Evolutionary conservation across 2,113 vertebrate genomes (phyloP), one percentile per base, ranked within the genome.

Genomic region (Antennarius striatus): DNA sequence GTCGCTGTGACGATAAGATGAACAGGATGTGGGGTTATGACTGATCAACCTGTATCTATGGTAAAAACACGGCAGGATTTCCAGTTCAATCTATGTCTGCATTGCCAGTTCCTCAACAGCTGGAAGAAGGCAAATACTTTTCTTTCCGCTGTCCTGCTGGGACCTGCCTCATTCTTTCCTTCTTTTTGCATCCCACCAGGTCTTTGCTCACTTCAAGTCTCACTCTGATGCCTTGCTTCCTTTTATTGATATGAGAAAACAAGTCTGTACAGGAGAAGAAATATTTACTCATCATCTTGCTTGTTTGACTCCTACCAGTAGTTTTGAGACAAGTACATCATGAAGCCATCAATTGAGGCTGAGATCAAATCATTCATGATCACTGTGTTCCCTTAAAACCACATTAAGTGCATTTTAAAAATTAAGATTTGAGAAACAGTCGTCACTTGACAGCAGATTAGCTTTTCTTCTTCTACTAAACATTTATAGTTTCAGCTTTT

Each of bases 161-260:
- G 53, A 86, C 79, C 43, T 63, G 75, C 43, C 80, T 68, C 16
- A 14, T 48, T 63, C 58, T 46, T 49, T 63, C 64, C 55, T 28
- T 52, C 36, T 29, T 5, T 40, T 74, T 58, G 40, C 46, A 54
- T 67, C 52, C 53, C 12, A 11, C 36, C 53, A 48, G 11, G 64
- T 56, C 10, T 10, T 60, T 28, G 6, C 15, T 47, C 6, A 14
- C 30, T n/a, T 63, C 22, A 8, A 12, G 43, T 63, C 22, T 12
- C 29, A 28, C n/a, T 11, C 14, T 22, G 55, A n/a, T 49, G 29
- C 39, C 16, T 53, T 45, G 17, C 55, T 48, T 36, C 15, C 1
- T 63, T 51, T 51, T 47, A 3, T 36, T 36, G 32, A 7, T 36
- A 36, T 36, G 4, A 36, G 6, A 48, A 45, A 49, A 69, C 67